Evolutionary conservation across 2,113 vertebrate genomes (phyloP).

Genomic region (Proteles cristata): DNA sequence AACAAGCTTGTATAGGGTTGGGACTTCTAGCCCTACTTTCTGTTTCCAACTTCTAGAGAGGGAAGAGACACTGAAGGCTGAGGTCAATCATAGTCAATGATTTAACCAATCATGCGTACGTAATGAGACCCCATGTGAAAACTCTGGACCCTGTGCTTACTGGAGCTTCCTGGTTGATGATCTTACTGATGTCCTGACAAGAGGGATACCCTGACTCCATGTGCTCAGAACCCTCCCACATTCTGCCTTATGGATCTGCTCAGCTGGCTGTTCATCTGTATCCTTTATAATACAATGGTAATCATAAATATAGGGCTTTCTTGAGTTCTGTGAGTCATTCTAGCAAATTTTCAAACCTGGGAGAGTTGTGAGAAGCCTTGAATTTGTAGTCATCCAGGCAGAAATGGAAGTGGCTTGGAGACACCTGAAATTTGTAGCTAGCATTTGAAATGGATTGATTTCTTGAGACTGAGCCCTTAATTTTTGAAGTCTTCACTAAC

Average conservation of each 20-base stretch:
- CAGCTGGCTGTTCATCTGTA: background rate
- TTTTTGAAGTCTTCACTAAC: background rate
- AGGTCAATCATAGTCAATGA: background rate
- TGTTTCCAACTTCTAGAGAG: background rate
- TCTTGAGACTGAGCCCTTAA: background rate
- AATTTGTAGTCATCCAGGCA: background rate
- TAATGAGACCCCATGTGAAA: background rate
- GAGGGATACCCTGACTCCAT: background rate
- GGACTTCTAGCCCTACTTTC: background rate
- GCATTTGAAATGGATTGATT: background rate
- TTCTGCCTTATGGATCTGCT: background rate
- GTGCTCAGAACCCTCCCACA: background rate
- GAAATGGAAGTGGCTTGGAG: background rate
- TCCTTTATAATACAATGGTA: background rate
- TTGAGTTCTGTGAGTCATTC: background rate
- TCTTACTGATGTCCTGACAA: background rate
- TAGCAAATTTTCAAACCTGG: background rate
- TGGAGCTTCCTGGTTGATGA: background rate
- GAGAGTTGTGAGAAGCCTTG: background rate
- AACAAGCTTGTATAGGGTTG: background rate
- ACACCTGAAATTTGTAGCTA: background rate
- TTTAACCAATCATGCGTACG: background rate
- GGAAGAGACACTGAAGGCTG: background rate
- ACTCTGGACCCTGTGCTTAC: background rate
- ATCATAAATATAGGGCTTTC: background rate